A percentile compares a stretch with the other conserved stretches of the same genome.
Conservation (phyloP, 2,888 invertebrate genomes). For the Eugnorisma glareosa region DNA sequence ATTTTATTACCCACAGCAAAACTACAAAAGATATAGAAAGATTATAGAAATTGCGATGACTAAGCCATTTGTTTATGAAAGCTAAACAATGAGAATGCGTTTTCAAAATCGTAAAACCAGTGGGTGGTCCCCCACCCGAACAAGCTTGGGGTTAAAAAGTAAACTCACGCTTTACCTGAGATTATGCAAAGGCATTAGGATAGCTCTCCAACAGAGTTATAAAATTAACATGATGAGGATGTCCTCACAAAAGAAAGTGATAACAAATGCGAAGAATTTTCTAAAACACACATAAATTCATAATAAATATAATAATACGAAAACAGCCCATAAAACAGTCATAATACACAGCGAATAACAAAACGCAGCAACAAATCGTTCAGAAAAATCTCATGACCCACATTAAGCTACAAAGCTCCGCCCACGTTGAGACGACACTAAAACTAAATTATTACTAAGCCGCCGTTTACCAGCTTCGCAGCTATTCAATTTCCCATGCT, state of each 20-base stretch:
- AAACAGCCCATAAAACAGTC: conserved; percentile 71
- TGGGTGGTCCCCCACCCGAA: conserved; percentile 74
- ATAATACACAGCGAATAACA: conserved; percentile 68
- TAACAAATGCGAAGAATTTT: conserved; percentile 44
- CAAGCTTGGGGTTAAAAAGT: conserved; percentile 67
- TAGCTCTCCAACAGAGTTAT: conserved; percentile 36
- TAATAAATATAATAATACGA: conserved; percentile 57
- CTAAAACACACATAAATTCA: conserved; percentile 68
- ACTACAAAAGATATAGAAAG: conserved; percentile 66
- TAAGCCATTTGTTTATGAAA: conserved; percentile 71
- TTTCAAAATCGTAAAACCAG: conserved; percentile 71
- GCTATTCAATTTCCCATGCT: conserved; percentile 87
- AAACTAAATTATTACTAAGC: conserved; percentile 86
- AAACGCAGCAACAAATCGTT: conserved; percentile 70
- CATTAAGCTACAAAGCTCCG: conserved; percentile 70
- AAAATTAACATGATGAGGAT: conserved; percentile 49
- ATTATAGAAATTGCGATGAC: conserved; percentile 79
- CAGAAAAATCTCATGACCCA: conserved; percentile 74
- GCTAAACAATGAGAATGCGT: conserved; percentile 79
- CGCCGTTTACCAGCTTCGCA: conserved; percentile 75
- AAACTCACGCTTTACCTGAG: conserved; percentile 64
- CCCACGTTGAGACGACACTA: conserved; percentile 71
- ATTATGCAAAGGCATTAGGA: conserved; percentile 52
- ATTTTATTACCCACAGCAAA: conserved; percentile 57
- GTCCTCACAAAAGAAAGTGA: conserved; percentile 44